Base-by-base conservation (phyloP, 2,797 vertebrate species). In the Myotis vivesi region DNA sequence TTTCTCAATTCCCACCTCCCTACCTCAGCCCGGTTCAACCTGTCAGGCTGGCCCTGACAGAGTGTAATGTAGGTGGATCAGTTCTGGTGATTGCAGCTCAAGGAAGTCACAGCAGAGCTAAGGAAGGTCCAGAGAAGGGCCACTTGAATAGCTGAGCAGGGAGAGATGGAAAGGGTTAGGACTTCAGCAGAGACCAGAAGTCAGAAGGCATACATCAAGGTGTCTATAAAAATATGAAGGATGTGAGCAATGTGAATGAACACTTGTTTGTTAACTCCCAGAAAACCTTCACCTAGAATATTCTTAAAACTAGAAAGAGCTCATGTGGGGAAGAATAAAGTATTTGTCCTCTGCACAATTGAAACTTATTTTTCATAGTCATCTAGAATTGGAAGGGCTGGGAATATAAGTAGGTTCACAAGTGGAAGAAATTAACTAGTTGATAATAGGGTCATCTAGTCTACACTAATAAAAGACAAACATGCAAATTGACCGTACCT, bases 321-420 rank as follows among this genome's bases (percentile, higher is more conserved):
- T 59, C 55, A n/a, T 33, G 41, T 72, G 57, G 28, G 25, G 22
- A 73, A 73, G 36, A 73, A 73, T 33, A 49, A n/a, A 76, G 8
- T 33, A 20, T 87, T 33, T 89, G 11, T 89, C 93, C 19, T 94
- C 72, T 89, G 71, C 25, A 79, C 89, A 84, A 64, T n/a, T 64
- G 84, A 44, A 38, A 28, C 19, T 89, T 82, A 66, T 22, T 94
- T 38, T 23, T 64, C 30, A 13, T 38, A n/a, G n/a, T 77, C 88
- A 51, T 69, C 36, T 59, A 64, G 41, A 93, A 49, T 62, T 46
- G 11, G 5, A 66, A 69, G 12, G 9, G 19, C 23, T 95, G 77
- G 79, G 73, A 69, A 57, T 68, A 15, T 3, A 93, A 86, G 64
- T 46, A 79, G 41, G 23, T 49, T 92, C 55, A 72, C 16, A 38